Evolutionary conservation across 2,888 invertebrate species (phyloP), one percentile per base, ranked within the genome.

Genomic region (Mycalesis mineus): DNA sequence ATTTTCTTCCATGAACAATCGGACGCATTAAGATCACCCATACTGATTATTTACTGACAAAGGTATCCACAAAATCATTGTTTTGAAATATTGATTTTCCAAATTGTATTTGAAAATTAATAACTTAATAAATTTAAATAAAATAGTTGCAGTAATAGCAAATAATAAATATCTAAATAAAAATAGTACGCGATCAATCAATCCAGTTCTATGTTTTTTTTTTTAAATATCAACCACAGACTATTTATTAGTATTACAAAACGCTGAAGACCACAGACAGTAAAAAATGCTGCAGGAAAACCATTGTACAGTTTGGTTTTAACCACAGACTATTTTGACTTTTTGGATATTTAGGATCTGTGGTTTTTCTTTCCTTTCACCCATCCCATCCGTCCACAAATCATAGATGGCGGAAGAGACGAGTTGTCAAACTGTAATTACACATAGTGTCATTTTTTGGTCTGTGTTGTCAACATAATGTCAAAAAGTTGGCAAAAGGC

Each of bases 41-140:
- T 89, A 87, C 76, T 89, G 88, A 82, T 88, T 88, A 73, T 88
- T 88, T 68, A 87, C 67, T 55, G 88, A 88, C 68, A 82, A 72
- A 57, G 76, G 66, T 77, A 88, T 88, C 88, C 88, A 87, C 69
- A 88, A 80, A 77, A 88, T 74, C 88, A 88, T 88, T 82, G 72
- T 84, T 65, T 57, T 41, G 13, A 41, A 39, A 56, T 50, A n/a
- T 33, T 36, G n/a, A 29, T 54, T 11, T 44, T 48, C 15, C 40
- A 39, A 42, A 11, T 9, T 15, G 22, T 33, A 48, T 40, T 44
- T 58, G 11, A 49, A 44, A 40, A 7, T 40, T 42, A 59, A 58
- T 31, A 51, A 8, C 3, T 50, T 14, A 4, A 8, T 7, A 40
- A 33, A 15, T 13, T 28, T 13, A 29, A 47, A 9, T 47, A n/a